Base-by-base conservation (phyloP, 2,888 invertebrate genomes). In the Drosophila kanekoi region DNA sequence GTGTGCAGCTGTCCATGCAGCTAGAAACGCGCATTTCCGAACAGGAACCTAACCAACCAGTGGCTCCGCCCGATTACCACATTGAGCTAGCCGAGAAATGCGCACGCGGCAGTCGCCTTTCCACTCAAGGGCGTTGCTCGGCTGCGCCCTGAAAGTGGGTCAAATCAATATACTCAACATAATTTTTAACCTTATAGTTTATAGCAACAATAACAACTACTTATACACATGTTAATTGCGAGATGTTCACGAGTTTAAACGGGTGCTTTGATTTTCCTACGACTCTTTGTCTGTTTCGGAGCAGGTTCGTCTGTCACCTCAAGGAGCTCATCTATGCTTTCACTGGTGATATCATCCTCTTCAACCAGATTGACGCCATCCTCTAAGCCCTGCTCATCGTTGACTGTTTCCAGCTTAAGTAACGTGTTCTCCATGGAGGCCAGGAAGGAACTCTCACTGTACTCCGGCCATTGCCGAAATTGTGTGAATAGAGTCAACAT, bases 351-450 rank as follows among this genome's bases (percentile, higher is more conserved):
- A 35, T 91, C 92, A 66, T 92, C 91, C 28, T 92, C 92, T 35
- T 91, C 91, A 0, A 64, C 61, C 18, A 89, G 72, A 52, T 80
- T 88, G 23, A 90, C 75, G 4, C 64, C 80, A 41, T 89, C 85
- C 10, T 82, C 87, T 23, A 85, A 66, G 13, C 63, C 83, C 13
- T 84, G 90, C 13, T 89, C 91, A 33, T 92, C 92, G 4, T 65
- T 92, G 0, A 92, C 76, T 1, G 92, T 89, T 79, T 94, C 93
- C 75, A 91, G 88, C 88, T 93, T 94, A 1, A 93, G 67, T 76
- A 95, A 90, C 79, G 94, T 94, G 72, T 93, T 94, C 84, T 96
- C 95, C 91, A 95, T 93, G 13, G 95, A 94, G 2, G 94, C 93
- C 66, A 94, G 92, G 88, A 96, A 96, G 13, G 95, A 93, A 77